Percentiles rank a stretch among this genome's conserved stretches.
phyloP scores from a whole-genome alignment of 2,113 vertebrate genomes.

The Nesoenas mayeri region DNA sequence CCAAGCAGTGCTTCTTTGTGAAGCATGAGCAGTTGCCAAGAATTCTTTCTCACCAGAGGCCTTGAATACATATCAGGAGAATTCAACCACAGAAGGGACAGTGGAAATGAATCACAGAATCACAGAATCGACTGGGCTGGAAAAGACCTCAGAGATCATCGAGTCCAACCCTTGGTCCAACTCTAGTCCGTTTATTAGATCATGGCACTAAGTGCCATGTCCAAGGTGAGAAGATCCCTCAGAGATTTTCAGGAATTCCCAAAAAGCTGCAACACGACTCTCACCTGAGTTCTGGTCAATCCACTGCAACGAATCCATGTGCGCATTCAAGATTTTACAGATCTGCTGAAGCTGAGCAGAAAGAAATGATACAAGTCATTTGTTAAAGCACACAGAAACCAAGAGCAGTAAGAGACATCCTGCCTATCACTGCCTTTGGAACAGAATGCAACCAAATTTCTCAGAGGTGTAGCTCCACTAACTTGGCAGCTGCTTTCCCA shows the following conservation, averaged over 20 bases:
- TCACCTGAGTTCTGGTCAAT: constrained; percentile 93
- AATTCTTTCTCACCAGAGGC: neutral
- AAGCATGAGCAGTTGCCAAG: too few relatives aligned
- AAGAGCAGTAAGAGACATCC: too few relatives aligned
- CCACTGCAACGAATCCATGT: constrained; percentile 98
- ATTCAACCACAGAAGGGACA: neutral
- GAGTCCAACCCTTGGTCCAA: too few relatives aligned
- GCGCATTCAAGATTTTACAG: constrained; percentile 96
- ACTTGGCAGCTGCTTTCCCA: neutral
- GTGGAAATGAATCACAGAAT: too few relatives aligned
- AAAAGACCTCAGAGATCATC: too few relatives aligned
- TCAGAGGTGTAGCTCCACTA: neutral
- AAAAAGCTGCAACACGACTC: neutral
- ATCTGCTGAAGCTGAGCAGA: constrained; percentile 90
- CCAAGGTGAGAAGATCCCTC: neutral
- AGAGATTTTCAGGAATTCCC: neutral
- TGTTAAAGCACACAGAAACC: neutral
- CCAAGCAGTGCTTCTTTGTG: neutral
- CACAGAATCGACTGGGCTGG: too few relatives aligned
- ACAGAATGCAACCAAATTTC: neutral
- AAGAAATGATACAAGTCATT: neutral
- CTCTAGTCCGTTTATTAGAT: too few relatives aligned
- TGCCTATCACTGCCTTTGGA: neutral
- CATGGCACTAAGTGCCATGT: too few relatives aligned
- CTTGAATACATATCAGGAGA: neutral